phyloP scores from a whole-genome alignment of 1,140 invertebrate species.

The Hirudo medicinalis region DNA sequence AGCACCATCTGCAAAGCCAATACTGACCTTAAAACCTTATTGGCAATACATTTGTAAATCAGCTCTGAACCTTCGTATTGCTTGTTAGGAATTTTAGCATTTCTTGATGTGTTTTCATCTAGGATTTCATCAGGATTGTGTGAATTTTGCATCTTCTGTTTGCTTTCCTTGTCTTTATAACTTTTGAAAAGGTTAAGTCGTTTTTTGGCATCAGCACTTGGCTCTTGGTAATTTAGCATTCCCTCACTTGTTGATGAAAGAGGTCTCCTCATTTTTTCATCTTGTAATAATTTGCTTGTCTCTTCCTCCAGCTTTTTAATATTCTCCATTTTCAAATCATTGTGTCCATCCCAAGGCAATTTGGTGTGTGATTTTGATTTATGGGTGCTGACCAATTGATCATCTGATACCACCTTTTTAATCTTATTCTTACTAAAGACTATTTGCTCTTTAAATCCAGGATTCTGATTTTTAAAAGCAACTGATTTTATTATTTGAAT shows the following conservation, averaged over 20 bases:
- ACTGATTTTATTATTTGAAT: constrained; percentile 37
- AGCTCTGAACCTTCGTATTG: constrained; percentile 1
- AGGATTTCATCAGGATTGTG: not conserved
- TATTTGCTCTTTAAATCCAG: not conserved
- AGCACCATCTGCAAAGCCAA: not conserved
- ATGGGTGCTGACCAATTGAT: not conserved
- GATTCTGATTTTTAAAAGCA: constrained; percentile 22
- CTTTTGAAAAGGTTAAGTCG: too few relatives aligned
- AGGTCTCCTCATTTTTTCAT: too few relatives aligned
- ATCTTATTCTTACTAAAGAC: not conserved
- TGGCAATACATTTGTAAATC: not conserved
- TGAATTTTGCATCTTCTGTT: constrained; percentile 5
- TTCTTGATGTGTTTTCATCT: not conserved
- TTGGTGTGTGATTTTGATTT: not conserved
- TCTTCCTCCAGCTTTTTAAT: not conserved
- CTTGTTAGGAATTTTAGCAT: not conserved
- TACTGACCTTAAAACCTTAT: not conserved
- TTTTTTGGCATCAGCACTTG: too few relatives aligned
- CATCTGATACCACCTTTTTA: not conserved
- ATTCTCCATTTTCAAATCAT: not conserved
- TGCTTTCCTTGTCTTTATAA: constrained; percentile 11
- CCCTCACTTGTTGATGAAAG: too few relatives aligned
- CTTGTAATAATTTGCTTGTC: too few relatives aligned
- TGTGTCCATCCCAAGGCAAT: not conserved
- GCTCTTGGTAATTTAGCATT: too few relatives aligned